phyloP scores from a whole-genome alignment of 2,888 invertebrate species.

The Caenorhabditis sp. region DNA sequence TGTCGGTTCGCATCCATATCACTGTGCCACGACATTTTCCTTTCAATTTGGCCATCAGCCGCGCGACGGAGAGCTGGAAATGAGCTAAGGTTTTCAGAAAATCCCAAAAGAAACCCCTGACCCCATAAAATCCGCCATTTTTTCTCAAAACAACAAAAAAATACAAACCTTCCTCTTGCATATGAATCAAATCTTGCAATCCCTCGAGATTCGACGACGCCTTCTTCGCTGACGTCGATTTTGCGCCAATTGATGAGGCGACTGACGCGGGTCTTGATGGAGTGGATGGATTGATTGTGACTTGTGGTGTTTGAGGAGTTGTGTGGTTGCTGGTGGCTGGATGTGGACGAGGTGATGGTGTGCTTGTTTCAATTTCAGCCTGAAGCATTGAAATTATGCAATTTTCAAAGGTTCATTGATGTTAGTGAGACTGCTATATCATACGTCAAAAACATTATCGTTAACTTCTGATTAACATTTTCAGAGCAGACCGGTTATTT shows the following conservation, averaged over 20 bases:
- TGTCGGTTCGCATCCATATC: slow-evolving; percentile 33
- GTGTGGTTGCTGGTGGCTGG: not conserved
- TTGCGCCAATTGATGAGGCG: slow-evolving; percentile 8
- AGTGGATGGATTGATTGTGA: slow-evolving; percentile 25
- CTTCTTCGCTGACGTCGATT: not conserved
- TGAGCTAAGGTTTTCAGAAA: no score
- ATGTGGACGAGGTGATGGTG: no score
- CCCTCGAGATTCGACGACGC: slow-evolving; percentile 38
- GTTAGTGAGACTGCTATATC: no score
- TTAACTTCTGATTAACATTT: no score
- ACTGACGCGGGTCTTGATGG: slow-evolving; percentile 34
- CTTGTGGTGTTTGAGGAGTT: slow-evolving; percentile 10
- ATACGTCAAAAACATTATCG: no score
- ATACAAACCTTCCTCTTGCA: slow-evolving; percentile 35
- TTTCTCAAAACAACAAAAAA: no score
- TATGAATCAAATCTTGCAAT: slow-evolving; percentile 36
- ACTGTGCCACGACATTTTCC: slow-evolving; percentile 43
- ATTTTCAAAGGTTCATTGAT: no score
- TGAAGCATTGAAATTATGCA: no score
- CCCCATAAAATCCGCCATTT: no score
- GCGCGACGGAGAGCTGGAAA: slow-evolving; percentile 35
- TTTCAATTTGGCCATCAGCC: slow-evolving; percentile 9
- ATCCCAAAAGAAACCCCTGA: not conserved
- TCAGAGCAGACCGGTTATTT: no score
- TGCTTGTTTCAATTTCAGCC: not conserved